phyloP scores from a whole-genome alignment of 1,140 invertebrate genomes.

The Listronotus oregonensis region DNA sequence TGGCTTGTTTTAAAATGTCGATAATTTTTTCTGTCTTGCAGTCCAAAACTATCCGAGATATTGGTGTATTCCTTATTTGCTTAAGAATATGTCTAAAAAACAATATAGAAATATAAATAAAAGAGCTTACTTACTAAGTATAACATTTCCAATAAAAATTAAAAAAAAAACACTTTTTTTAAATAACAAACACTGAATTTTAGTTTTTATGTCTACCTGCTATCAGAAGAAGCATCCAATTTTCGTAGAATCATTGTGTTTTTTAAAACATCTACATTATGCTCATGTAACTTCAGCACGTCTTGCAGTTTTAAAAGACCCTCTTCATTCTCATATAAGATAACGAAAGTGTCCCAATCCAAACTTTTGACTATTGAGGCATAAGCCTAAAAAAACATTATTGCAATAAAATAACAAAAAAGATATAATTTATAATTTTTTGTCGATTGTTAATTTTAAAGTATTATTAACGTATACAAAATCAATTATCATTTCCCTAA shows the following conservation, averaged over 20 bases:
- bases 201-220: constrained; percentile 52
- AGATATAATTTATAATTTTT: too few species aligned
- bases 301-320: constrained; percentile 83
- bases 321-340: constrained; percentile 81
- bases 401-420: too few species aligned
- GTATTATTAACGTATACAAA: too few species aligned
- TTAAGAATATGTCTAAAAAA: constrained; percentile 71
- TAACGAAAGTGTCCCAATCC: constrained; percentile 79
- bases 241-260: constrained; percentile 65
- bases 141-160: too few species aligned
- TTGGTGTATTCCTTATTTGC: constrained; percentile 71
- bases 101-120: too few species aligned
- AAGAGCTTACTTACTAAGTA: too few species aligned
- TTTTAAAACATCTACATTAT: constrained; percentile 55
- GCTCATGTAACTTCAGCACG: constrained; percentile 70
- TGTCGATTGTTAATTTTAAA: too few species aligned
- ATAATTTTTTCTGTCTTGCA: constrained; percentile 70
- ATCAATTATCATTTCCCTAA: too few species aligned
- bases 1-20: constrained; percentile 73
- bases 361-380: constrained; percentile 73
- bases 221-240: constrained; percentile 65
- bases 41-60: constrained; percentile 80
- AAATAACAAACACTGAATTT: too few species aligned
- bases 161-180: too few species aligned
- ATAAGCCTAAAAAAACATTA: constrained; percentile 17